Evolutionary conservation across 92 coral and sea anemone species (phyloP), one percentile per base, ranked within the genome.

Genomic region (Anthopleura xanthogrammica): DNA sequence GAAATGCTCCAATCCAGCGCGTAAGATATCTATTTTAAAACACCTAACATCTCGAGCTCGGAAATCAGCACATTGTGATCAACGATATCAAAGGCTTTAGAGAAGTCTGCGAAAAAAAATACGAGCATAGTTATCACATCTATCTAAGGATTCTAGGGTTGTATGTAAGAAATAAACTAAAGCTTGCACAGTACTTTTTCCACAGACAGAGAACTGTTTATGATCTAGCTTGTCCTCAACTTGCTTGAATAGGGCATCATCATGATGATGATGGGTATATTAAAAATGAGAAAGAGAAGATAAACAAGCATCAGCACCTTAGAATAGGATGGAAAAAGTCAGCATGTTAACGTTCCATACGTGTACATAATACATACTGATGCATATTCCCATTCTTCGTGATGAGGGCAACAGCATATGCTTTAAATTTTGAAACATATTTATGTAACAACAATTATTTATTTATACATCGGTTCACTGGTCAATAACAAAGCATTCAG

Each of bases 201-300:
- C 85, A 2, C 12, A 39, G 3, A 86, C 76, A 41, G 90, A 84
- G 86, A 90, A 89, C 60, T 79, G 87, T 29, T 90, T 83, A 71
- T 10, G 40, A 65, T 83, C 79, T 5, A 87, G 12, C 36, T 88
- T 78, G 1, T 85, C 75, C 20, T 41, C 24, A 0, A 84, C 80
- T 16, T 72, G 77, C 20, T 52, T 20, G 52, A 80, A 22, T n/a
- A 88, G 60, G 17, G 73, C 41, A 22, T 79, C 46, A 52, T n/a
- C n/a, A n/a, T n/a, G n/a, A n/a, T n/a, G n/a, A n/a, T n/a, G n/a
- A n/a, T n/a, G n/a, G n/a, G n/a, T n/a, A n/a, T n/a, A n/a, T n/a
- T n/a, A n/a, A n/a, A n/a, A n/a, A n/a, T n/a, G n/a, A n/a, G n/a
- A n/a, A n/a, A n/a, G n/a, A n/a, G n/a, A n/a, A n/a, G n/a, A n/a